Evolutionary conservation across 37 sponge, comb jelly and placozoan genomes (phyloP).

Genomic region (Eunapius fragilis): DNA sequence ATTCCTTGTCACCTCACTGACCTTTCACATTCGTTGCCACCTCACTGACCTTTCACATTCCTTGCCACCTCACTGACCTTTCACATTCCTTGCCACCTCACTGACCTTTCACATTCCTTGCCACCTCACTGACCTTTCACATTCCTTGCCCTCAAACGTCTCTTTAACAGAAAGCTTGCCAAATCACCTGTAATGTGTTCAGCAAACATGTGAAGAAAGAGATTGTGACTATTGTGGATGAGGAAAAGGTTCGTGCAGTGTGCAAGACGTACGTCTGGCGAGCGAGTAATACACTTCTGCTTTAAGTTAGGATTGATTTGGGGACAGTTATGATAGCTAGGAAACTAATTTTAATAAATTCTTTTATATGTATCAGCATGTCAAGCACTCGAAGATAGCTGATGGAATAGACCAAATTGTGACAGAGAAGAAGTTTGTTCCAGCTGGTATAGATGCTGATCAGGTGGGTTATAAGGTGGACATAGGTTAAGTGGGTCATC

Average conservation of each 20-base stretch:
- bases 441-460: slow-evolving; percentile 80
- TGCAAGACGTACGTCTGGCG: too few species aligned
- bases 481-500: neutral
- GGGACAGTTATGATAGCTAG: too few species aligned
- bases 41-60: too few species aligned
- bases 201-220: slow-evolving; percentile 90
- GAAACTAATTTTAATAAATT: neutral
- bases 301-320: too few species aligned
- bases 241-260: slow-evolving; percentile 70
- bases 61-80: neutral
- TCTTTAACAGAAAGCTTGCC: slow-evolving; percentile 71
- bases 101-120: neutral
- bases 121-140: neutral
- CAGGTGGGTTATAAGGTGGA: slow-evolving; percentile 48
- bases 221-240: slow-evolving; percentile 90
- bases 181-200: slow-evolving; percentile 88
- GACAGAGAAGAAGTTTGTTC: slow-evolving; percentile 64
- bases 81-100: neutral
- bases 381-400: slow-evolving; percentile 88
- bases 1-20: too few species aligned
- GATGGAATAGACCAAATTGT: slow-evolving; percentile 80
- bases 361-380: slow-evolving; percentile 45
- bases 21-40: too few species aligned
- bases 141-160: neutral
- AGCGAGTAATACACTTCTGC: too few species aligned